Base-by-base conservation (phyloP, 37 sponge, comb jelly and placozoan species). In the Trichoplax adhaerens region DNA sequence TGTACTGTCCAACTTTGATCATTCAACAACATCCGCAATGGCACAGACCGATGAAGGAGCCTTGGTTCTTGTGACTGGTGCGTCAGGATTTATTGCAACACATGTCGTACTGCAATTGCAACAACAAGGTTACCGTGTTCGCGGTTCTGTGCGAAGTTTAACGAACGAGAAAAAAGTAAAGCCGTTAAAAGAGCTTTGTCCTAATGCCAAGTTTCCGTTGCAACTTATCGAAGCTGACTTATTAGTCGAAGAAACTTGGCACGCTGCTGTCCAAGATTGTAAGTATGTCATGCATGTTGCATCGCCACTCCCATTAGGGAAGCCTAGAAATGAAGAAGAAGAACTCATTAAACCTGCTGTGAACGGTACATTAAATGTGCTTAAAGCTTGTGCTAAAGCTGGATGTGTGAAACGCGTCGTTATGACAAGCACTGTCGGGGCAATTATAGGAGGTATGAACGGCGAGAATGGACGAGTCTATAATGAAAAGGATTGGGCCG, bases 51-150 rank as follows among this genome's bases (percentile, higher is more conserved):
- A 60, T 12, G 71, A 8, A 3, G 57, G 57, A 49, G 54, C 74
- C 4, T 46, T n/a, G 48, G 94, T 88, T 58, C 64, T 94, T 56
- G 94, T 94, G 54, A 94, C 90, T 12, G 94, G 94, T 2, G 91
- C 87, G 6, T 86, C 94, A 0, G 94, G 94, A 0, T 94, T 65
- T 74, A 72, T 94, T 10, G 90, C 91, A 8, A 68, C 85, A 3
- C 87, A 86, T 54, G 48, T 86, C 68, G 75, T 86, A 61, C 65
- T 80, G 68, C 77, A 76, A 58, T 87, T 94, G 48, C 72, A 86
- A 1, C 69, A 72, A 56, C 55, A 74, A 8, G 84, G 87, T n/a
- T 79, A 58, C 48, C 66, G 78, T 1, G 87, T 89, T 4, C 83
- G 87, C 29, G 90, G 94, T 52, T 83, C 94, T 12, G 87, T 94